Evolutionary conservation across 2,113 vertebrate genomes (phyloP), one percentile per base, ranked within the genome.

Genomic region (Ploceus nigricollis): DNA sequence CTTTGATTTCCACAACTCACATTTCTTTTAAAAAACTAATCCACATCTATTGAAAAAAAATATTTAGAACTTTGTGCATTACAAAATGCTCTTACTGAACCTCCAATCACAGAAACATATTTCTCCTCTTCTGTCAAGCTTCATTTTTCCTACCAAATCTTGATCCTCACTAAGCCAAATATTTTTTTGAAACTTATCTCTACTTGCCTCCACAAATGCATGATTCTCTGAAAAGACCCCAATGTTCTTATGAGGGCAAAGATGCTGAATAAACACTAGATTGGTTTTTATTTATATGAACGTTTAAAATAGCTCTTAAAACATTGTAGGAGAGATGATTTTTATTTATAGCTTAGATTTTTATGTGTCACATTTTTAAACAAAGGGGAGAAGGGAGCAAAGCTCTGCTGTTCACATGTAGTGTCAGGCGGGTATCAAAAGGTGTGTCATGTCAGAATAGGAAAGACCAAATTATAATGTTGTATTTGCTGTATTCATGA

Each of bases 281-380:
- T 35, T 66, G n/a, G 11, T 64, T 94, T 93, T 93, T 89, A 93
- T 94, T 96, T 93, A 93, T 47, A 89, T 56, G 53, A 78, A 56
- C 51, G 75, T 44, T 87, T 92, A 63, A 94, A 94, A 90, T 39
- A 82, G 82, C 82, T 86, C 95, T 96, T 95, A 92, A 94, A 94
- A 58, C 80, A 71, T 64, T 75, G 60, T 24, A 63, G 60, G 71
- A 88, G 69, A 71, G 56, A 77, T 33, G 44, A 68, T 81, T 89
- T 87, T 94, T 94, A 93, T 96, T 95, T 96, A 93, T 90, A 48
- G 73, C 84, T 89, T 27, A 51, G 89, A 94, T 96, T 95, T 91
- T 97, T 96, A 25, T 39, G 77, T 92, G 93, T 78, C 93, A 95
- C 72, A 35, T 96, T 96, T 96, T 96, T 93, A 94, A 97, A 94